A percentile compares a stretch with the other conserved stretches of the same genome.
phyloP scores from a whole-genome alignment of 1,140 invertebrate species.

The Ips typographus region DNA sequence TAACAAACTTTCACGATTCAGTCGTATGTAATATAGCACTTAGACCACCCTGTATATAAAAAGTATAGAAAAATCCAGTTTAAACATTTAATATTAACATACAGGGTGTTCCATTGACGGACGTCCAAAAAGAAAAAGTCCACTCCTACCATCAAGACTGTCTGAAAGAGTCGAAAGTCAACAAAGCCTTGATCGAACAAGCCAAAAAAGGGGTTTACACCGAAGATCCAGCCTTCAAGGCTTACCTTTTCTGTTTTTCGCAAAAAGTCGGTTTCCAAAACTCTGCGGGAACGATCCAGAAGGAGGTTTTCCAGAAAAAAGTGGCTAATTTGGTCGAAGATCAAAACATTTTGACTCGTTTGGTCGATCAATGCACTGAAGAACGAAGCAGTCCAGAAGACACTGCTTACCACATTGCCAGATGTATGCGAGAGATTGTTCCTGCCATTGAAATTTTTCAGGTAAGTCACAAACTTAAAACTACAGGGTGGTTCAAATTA shows the following conservation, averaged over 20 bases:
- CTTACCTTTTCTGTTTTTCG: constrained; percentile 53
- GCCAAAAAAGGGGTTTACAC: constrained; percentile 50
- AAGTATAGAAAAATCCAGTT: not conserved
- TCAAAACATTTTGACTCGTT: constrained; percentile 19
- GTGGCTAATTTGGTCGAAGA: constrained; percentile 46
- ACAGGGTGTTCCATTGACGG: constrained; percentile 40
- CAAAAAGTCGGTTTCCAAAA: constrained; percentile 52
- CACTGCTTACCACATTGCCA: constrained; percentile 31
- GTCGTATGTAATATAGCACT: too few relatives aligned
- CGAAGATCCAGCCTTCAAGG: constrained; percentile 52
- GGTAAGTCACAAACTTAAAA: not conserved
- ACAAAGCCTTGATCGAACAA: constrained; percentile 49
- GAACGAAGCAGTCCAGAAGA: constrained; percentile 36
- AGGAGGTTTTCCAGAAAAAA: constrained; percentile 50
- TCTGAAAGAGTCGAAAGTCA: constrained; percentile 49
- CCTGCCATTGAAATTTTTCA: constrained; percentile 26
- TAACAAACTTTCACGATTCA: too few relatives aligned
- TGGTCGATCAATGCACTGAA: constrained; percentile 35
- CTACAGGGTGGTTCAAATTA: too few relatives aligned
- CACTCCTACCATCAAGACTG: constrained; percentile 55
- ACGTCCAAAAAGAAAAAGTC: constrained; percentile 57
- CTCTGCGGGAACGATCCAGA: constrained; percentile 50
- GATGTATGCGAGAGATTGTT: constrained; percentile 28
- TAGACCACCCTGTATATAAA: too few relatives aligned
- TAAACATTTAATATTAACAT: not conserved